Base-by-base conservation (phyloP, 1,140 invertebrate species). In the Telenomus remus region DNA sequence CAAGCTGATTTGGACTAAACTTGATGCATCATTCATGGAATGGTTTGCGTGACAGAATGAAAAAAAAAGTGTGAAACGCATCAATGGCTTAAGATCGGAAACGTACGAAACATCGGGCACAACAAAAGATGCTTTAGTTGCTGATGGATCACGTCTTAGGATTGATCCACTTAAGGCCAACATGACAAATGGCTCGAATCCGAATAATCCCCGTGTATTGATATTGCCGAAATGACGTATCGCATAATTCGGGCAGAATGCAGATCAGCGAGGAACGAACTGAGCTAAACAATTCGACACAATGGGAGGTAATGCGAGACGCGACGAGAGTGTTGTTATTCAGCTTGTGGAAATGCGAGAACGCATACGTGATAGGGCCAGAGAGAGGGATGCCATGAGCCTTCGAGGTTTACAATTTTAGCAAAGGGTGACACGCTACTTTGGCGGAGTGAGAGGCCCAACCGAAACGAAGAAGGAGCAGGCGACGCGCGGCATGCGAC, bases 211-310 rank as follows among this genome's bases (percentile, higher is more conserved):
- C 7, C 11, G 55, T 66, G 61, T 76, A 76, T 76, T 76, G 73
- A 76, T 70, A 71, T 57, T 46, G 34, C 44, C 73, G 47, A 33
- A 70, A 66, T 56, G 61, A 66, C 56, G 13, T 61, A 57, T 48
- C 54, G 57, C 66, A 65, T 77, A 72, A 77, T 72, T 72, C 49
- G 27, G 8, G 15, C 13, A 50, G 60, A 60, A 65, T 70, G 61
- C 65, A 66, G 66, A 65, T 54, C 70, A 60, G 59, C 61, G 76
- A 81, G 76, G 81, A 85, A 80, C 65, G 74, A 82, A 84, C 2
- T 84, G 81, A 83, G 77, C 81, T 81, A 81, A 84, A 84, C 81
- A 85, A 84, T 81, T 85, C 84, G 81, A 76, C 81, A 76, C 79
- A 74, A 81, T 84, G 77, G 72, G 46, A 61, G 66, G 73, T 79